phyloP scores from a whole-genome alignment of 2,888 invertebrate genomes.

The Pyrochroa serraticornis region DNA sequence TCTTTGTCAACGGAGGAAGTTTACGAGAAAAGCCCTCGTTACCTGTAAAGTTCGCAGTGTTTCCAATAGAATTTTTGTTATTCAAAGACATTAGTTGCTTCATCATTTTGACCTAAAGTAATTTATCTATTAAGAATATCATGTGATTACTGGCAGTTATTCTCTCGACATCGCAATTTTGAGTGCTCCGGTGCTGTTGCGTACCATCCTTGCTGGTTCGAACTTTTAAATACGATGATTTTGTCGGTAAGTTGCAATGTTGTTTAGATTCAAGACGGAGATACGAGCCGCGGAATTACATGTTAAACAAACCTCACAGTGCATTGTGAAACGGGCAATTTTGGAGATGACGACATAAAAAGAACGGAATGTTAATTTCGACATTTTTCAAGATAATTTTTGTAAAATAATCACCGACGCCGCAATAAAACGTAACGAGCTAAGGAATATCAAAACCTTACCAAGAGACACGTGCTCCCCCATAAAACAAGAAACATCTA shows the following conservation, averaged over 20 bases:
- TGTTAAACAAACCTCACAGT: conserved; percentile 12
- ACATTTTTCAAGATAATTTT: conserved; percentile 31
- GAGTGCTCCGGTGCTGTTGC: no score
- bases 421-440: conserved; percentile 42
- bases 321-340: conserved; percentile 19
- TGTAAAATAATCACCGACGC: conserved; percentile 34
- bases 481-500: conserved; percentile 49
- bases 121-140: no score
- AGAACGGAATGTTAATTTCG: conserved; percentile 29
- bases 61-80: no score
- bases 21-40: no score
- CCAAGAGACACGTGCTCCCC: conserved; percentile 47
- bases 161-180: no score
- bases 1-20: no score
- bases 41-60: no score
- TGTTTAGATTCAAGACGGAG: conserved; percentile 15
- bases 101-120: no score
- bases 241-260: conserved; percentile 17
- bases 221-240: conserved; percentile 17
- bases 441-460: conserved; percentile 40
- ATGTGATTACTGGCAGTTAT: no score
- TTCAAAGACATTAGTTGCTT: no score
- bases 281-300: conserved; percentile 26
- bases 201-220: no score
- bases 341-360: conserved; percentile 8